A percentile compares a stretch with the other conserved stretches of the same genome.
These are phyloP conservation scores for Nesidiocoris tenuis DNA, from an alignment of 2,888 invertebrate genomes.

Conservation along the genomic window DNA sequence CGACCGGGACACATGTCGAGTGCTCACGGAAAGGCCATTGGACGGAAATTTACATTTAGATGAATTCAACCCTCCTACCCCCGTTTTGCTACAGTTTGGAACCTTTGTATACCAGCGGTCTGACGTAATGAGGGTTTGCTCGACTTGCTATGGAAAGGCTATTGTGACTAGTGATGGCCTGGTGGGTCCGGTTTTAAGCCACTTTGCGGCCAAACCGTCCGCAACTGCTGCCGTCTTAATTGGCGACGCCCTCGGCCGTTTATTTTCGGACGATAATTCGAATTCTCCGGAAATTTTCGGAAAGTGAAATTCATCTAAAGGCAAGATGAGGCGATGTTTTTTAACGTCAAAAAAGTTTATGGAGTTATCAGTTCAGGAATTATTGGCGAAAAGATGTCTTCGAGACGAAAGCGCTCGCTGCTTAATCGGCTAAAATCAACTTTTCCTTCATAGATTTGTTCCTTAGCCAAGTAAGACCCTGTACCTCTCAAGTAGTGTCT, in stretches of 20 bases:
- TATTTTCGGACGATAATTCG: background rate
- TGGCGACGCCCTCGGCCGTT: background rate
- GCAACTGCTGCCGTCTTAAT: background rate
- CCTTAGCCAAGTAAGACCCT: too few relatives aligned
- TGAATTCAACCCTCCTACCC: conserved; percentile 1
- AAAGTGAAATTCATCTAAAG: too few relatives aligned
- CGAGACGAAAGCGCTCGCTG: too few relatives aligned
- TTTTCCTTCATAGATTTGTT: too few relatives aligned
- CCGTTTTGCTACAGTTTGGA: background rate
- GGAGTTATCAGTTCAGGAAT: too few relatives aligned
- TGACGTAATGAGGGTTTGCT: background rate
- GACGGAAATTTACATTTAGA: conserved; percentile 27
- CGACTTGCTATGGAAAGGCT: background rate
- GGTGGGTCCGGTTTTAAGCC: background rate
- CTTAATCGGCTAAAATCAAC: too few relatives aligned
- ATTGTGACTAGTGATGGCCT: background rate
- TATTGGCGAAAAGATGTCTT: too few relatives aligned
- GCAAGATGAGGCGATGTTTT: too few relatives aligned
- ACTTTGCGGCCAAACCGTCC: background rate
- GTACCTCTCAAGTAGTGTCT: too few relatives aligned
- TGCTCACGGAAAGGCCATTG: conserved; percentile 4
- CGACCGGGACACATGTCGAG: conserved; percentile 21
- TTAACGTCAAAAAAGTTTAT: too few relatives aligned
- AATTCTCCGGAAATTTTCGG: too few relatives aligned
- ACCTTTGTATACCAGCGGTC: background rate